Evolutionary conservation across 2,113 vertebrate genomes (phyloP).

Genomic region (Rhea americana): DNA sequence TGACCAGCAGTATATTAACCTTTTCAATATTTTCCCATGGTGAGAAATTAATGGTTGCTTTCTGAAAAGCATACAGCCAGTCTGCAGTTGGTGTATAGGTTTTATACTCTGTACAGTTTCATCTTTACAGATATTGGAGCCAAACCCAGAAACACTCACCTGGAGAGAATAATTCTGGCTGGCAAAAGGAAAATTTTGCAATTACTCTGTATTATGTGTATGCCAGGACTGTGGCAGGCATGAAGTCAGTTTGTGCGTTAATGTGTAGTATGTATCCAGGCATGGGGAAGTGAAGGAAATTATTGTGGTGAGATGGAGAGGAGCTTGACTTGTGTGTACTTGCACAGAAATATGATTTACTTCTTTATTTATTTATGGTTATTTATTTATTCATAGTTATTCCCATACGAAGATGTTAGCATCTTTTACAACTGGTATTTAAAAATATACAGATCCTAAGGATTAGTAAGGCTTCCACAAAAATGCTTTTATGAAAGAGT

Average conservation of each 20-base stretch:
- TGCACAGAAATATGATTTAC: not conserved
- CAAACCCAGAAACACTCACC: not conserved
- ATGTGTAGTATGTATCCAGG: not conserved
- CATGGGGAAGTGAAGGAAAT: accelerated
- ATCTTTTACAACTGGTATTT: not conserved
- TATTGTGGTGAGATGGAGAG: not conserved
- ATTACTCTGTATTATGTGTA: not conserved
- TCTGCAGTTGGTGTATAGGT: not conserved
- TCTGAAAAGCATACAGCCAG: not conserved
- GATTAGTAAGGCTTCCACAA: not conserved
- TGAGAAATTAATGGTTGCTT: constrained; percentile 47
- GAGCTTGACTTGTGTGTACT: not conserved
- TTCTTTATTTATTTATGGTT: not conserved
- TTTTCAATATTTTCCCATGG: constrained; percentile 16
- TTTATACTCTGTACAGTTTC: not conserved
- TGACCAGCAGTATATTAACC: not conserved
- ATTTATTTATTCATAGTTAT: not conserved
- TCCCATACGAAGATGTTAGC: not conserved
- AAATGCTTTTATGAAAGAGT: not conserved
- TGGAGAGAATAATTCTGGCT: not conserved
- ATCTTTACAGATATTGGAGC: not conserved
- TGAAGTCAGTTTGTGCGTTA: not conserved
- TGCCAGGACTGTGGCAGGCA: not conserved
- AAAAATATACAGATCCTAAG: not conserved
- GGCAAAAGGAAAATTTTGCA: not conserved